Evolutionary conservation across 2,888 invertebrate genomes (phyloP).

Genomic region (Oligia fasciuncula): DNA sequence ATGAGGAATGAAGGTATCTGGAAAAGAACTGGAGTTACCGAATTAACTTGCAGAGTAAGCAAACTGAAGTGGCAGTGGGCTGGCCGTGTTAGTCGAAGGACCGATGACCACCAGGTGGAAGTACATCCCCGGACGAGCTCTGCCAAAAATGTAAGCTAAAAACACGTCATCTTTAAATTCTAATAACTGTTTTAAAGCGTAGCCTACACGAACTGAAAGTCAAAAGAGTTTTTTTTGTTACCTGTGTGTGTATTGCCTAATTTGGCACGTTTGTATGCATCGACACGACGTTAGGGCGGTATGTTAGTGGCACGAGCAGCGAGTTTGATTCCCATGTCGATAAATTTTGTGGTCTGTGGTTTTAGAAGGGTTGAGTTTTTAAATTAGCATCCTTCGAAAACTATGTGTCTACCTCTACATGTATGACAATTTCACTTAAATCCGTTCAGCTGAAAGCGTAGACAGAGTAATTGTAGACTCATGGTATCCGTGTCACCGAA

Average conservation of each 20-base stretch:
- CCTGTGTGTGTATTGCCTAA: conserved; percentile 59
- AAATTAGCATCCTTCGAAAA: too few relatives aligned
- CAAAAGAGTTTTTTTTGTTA: conserved; percentile 60
- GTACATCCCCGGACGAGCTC: background rate
- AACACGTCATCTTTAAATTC: conserved; percentile 20
- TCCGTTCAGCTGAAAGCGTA: too few relatives aligned
- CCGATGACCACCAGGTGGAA: background rate
- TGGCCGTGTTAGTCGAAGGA: too few relatives aligned
- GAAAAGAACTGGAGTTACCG: too few relatives aligned
- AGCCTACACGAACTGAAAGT: conserved; percentile 44
- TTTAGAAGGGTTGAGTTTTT: background rate
- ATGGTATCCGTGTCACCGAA: too few relatives aligned
- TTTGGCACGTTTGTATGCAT: conserved; percentile 68
- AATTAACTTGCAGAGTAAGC: too few relatives aligned
- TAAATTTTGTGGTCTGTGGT: conserved; percentile 6
- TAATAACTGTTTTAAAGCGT: conserved; percentile 46
- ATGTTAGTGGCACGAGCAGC: conserved; percentile 40
- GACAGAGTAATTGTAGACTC: too few relatives aligned
- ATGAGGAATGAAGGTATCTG: too few relatives aligned
- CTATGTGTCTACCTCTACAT: too few relatives aligned
- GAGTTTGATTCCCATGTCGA: conserved; percentile 41
- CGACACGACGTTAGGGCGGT: conserved; percentile 48
- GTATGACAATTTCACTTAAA: too few relatives aligned
- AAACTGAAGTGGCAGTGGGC: too few relatives aligned
- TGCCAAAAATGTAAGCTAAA: background rate